A percentile compares a stretch with the other conserved stretches of the same genome.
Evolutionary conservation across 2,113 vertebrate species (phyloP).

Genomic region (Ceyx melanurus): DNA sequence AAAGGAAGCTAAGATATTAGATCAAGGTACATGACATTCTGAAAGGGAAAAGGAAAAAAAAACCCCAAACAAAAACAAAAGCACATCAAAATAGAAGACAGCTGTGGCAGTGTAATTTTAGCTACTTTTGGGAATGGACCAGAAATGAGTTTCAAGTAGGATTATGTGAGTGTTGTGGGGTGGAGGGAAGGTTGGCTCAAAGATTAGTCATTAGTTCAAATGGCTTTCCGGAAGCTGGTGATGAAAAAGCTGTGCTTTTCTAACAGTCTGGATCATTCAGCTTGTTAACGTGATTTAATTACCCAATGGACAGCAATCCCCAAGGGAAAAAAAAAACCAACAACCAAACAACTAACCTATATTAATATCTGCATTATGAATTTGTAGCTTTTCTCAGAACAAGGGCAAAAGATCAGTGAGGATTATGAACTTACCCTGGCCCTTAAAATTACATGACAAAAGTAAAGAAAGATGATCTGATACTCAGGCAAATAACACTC

Average conservation of each 20-base stretch:
- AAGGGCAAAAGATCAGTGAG: not conserved
- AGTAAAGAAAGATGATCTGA: not conserved
- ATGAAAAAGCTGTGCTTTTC: not conserved
- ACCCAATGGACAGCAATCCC: not conserved
- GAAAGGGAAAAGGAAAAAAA: not conserved
- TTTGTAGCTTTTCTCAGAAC: not conserved
- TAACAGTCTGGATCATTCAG: not conserved
- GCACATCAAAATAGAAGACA: not conserved
- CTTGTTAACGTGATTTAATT: conserved; percentile 7
- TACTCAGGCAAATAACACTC: not conserved
- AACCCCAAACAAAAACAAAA: too few relatives aligned
- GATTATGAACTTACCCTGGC: not conserved
- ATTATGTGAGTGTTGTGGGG: not conserved
- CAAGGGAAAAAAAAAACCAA: not conserved
- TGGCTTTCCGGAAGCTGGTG: not conserved
- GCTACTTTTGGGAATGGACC: not conserved
- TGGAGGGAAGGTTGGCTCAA: not conserved
- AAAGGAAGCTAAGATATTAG: not conserved
- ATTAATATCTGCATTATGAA: not conserved
- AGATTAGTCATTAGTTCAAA: conserved; percentile 1
- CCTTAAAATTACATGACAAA: not conserved
- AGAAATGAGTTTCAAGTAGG: not conserved
- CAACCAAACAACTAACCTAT: too few relatives aligned
- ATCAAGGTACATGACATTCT: not conserved
- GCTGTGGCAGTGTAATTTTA: not conserved